These are phyloP conservation scores for Podiceps cristatus DNA, from an alignment of 2,113 vertebrate species.

Conservation along the genomic window DNA sequence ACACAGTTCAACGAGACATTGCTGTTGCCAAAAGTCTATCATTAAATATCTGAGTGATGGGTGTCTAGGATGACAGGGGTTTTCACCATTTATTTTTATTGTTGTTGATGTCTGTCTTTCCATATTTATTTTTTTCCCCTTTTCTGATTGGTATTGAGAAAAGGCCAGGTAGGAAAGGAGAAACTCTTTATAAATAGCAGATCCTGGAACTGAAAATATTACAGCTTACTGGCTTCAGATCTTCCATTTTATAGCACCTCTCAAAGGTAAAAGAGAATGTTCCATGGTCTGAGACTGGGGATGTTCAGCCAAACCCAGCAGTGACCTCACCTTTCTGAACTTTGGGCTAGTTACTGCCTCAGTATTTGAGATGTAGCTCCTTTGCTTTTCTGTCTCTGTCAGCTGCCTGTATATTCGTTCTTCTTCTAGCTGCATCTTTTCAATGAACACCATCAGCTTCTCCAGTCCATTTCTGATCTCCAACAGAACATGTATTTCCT, in stretches of 20 bases:
- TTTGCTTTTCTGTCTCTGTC: slow-evolving; percentile 16
- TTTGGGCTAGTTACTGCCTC: neutral
- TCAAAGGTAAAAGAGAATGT: neutral
- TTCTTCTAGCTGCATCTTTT: slow-evolving; percentile 75
- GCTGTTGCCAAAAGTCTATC: neutral
- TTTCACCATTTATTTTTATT: neutral
- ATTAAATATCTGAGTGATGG: neutral
- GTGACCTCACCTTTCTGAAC: slow-evolving; percentile 41
- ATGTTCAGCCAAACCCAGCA: neutral
- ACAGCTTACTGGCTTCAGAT: neutral
- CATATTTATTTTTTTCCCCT: neutral
- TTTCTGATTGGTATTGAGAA: neutral
- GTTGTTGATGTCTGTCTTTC: neutral
- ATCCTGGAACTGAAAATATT: neutral
- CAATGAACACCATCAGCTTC: slow-evolving; percentile 74
- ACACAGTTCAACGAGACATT: neutral
- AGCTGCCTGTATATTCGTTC: slow-evolving; percentile 55
- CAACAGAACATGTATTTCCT: slow-evolving; percentile 75
- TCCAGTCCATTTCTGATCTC: slow-evolving; percentile 76
- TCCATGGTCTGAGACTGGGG: neutral
- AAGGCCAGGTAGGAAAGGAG: neutral
- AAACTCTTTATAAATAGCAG: neutral
- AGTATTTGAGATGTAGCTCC: neutral
- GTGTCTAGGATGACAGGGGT: neutral
- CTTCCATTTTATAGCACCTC: neutral